Base-by-base conservation (phyloP, 2,888 invertebrate genomes). In the Idaea dimidiata region DNA sequence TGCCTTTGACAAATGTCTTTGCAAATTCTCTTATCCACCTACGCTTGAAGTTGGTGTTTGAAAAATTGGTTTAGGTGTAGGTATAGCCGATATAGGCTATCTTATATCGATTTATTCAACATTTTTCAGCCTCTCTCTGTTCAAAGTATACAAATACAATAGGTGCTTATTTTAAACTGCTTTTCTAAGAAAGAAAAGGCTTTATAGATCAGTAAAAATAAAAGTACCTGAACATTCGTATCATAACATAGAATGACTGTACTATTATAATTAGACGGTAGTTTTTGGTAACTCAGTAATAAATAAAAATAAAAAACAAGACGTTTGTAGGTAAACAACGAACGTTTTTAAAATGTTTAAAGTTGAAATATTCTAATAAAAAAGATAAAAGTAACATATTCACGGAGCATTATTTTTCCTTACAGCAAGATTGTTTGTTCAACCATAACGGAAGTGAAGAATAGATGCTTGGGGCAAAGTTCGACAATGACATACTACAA, bases 401-500 rank as follows among this genome's bases (percentile, higher is more conserved):
- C 43, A 8, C 3, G 10, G 3, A 10, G 43, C 14, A 43, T 43
- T 43, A 43, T 43, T 33, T 33, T 33, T 43, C 8, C 43, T 10
- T 43, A 43, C 43, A 10, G 5, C 14, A 43, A 43, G 43, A 43
- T 43, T 33, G 7, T 33, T 10, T 33, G 1, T 33, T 10, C 14
- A 10, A 56, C 17, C 56, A 56, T 56, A 17, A 56, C 17, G 18
- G 56, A 56, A 69, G 62, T 57, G 64, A 65, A 58, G 57, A 57
- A 66, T 43, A 65, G 57, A 57, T 62, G 64, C 53, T 24, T 70
- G 65, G 61, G 66, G 65, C 58, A 72, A 72, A 73, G 72, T 75
- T 78, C 72, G 69, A 71, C 73, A 77, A 80, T 83, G 81, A 84
- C 84, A 79, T 82, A 83, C 79, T 73, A 77, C 78, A 70, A 76